Conservation (phyloP, 2,888 invertebrate genomes). For the Allacma fusca region DNA sequence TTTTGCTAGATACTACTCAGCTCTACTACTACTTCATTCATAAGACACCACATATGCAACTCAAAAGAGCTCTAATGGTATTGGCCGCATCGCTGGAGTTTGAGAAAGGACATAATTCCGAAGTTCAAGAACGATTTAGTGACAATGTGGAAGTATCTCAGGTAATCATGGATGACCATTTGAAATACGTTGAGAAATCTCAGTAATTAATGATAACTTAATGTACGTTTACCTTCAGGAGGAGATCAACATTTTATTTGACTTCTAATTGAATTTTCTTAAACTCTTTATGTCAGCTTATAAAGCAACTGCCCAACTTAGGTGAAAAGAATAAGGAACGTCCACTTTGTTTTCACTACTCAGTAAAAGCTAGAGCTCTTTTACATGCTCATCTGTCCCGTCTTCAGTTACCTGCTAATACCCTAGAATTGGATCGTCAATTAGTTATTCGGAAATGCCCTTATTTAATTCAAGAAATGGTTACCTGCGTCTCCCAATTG, state of each 20-base stretch:
- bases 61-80: slow-evolving; percentile 96
- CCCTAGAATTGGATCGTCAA: slow-evolving; percentile 84
- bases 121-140: slow-evolving; percentile 88
- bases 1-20: slow-evolving; percentile 94
- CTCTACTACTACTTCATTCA: slow-evolving; percentile 96
- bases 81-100: slow-evolving; percentile 96
- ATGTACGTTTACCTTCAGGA: too few species aligned
- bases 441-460: slow-evolving; percentile 89
- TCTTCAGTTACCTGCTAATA: slow-evolving; percentile 73
- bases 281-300: slow-evolving; percentile 70
- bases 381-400: slow-evolving; percentile 96
- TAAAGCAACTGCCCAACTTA: slow-evolving; percentile 88
- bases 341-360: slow-evolving; percentile 91
- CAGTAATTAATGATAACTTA: too few species aligned
- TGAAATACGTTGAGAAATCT: too few species aligned
- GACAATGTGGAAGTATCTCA: slow-evolving; percentile 94
- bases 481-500: slow-evolving; percentile 92
- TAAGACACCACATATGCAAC: slow-evolving; percentile 93
- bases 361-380: slow-evolving; percentile 84
- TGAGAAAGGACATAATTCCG: slow-evolving; percentile 90
- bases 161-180: slow-evolving; percentile 72
- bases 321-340: slow-evolving; percentile 96
- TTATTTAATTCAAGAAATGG: slow-evolving; percentile 96
- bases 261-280: too few species aligned
- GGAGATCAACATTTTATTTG: too few species aligned